Evolutionary conservation across 2,797 vertebrate species (phyloP), one percentile per base, ranked within the genome.

Genomic region (Gambelia wislizenii): DNA sequence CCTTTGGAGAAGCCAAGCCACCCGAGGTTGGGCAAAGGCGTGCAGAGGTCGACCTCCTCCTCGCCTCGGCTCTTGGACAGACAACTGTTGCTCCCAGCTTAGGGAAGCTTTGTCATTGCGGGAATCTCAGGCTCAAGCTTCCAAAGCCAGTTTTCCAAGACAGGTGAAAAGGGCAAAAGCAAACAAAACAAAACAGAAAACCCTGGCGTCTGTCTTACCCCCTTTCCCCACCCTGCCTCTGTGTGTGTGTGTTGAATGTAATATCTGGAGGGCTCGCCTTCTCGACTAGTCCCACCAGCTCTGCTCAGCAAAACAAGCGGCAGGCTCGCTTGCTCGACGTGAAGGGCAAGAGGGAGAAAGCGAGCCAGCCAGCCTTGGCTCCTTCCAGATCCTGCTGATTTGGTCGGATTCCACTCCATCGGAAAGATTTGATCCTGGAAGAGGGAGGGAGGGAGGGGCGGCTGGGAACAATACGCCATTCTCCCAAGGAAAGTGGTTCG

Each of bases 51-150:
- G 36, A 88, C 87, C 75, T 81, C 83, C 9, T 89, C 77, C 81
- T 16, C 93, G 81, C 91, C 59, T 78, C 87, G 89, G 92, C 78
- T 92, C 74, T 72, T 88, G 56, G 91, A 92, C 94, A 94, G 96
- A 91, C 97, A 97, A 97, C 97, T 97, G 97, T 97, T 97, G 97
- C 96, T 96, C 92, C 95, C 86, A 87, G 39, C 84, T 89, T 69
- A 18, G 49, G 85, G 84, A 87, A 92, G 87, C 89, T 72, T 83
- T 10, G 82, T 69, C 33, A 75, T 89, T 79, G 89, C 27, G 14
- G 84, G 77, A 54, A 77, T 33, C 14, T 81, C 14, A n/a, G 10
- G 42, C 47, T 80, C 90, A 13, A 16, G 52, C 72, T 87, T 22
- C 77, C 64, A 39, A 61, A 69, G 61, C 87, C 4, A 52, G 44